These are phyloP conservation scores for Sesamia nonagrioides DNA, from an alignment of 1,140 invertebrate genomes.

Conservation along the genomic window DNA sequence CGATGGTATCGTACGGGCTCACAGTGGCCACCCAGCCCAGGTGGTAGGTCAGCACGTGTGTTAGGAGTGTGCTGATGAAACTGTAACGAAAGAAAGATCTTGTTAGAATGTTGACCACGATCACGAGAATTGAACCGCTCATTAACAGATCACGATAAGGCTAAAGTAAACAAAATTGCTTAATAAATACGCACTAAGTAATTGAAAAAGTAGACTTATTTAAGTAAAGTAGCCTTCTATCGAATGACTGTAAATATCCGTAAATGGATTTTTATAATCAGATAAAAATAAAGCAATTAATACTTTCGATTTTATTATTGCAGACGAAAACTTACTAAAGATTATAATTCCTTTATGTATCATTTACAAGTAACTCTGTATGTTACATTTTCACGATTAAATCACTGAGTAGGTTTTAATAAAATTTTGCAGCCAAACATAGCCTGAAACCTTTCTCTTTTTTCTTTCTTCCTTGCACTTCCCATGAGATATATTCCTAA, in stretches of 20 bases:
- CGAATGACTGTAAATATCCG: not conserved
- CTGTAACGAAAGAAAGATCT: constrained; percentile 85
- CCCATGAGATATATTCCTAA: no score
- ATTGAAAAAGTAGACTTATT: constrained; percentile 5
- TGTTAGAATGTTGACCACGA: constrained; percentile 31
- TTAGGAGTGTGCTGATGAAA: constrained; percentile 96
- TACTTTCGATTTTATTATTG: not conserved
- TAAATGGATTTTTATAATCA: not conserved
- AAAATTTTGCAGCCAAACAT: no score
- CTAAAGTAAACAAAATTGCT: not conserved
- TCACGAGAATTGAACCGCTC: not conserved
- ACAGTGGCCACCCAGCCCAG: constrained; percentile 96
- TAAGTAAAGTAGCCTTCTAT: constrained; percentile 8
- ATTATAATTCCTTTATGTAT: not conserved
- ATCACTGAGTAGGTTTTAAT: no score
- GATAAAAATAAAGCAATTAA: not conserved
- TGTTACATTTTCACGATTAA: no score
- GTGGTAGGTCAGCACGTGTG: constrained; percentile 95
- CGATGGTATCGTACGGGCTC: constrained; percentile 80
- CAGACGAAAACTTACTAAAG: not conserved
- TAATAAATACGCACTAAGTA: not conserved
- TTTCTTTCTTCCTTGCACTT: no score
- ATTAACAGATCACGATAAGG: constrained; percentile 26
- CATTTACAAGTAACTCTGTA: not conserved
- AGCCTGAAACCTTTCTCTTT: no score